A percentile compares a stretch with the other conserved stretches of the same genome.
Conservation (phyloP, 1,140 invertebrate genomes). For the Dinoponera quadriceps region DNA sequence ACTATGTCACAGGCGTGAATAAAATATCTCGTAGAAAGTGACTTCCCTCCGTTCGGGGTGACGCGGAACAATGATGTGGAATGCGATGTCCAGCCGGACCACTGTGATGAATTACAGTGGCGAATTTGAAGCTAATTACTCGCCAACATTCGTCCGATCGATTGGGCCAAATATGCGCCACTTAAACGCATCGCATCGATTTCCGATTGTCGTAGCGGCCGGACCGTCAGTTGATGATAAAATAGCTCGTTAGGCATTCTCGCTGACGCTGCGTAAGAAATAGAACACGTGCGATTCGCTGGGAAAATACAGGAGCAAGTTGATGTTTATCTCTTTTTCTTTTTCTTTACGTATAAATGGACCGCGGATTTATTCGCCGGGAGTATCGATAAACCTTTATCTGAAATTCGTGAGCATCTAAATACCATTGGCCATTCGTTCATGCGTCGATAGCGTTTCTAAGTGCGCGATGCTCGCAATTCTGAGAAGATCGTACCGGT, state of each 20-base stretch:
- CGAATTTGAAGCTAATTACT: slow-evolving; percentile 50
- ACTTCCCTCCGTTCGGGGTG: not conserved
- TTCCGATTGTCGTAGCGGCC: slow-evolving; percentile 12
- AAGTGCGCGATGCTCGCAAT: not conserved
- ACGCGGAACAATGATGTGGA: slow-evolving; percentile 3
- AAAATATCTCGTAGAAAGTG: slow-evolving; percentile 53
- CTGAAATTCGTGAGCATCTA: not conserved
- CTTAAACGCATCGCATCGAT: slow-evolving; percentile 44
- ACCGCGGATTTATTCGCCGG: not conserved
- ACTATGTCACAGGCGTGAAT: slow-evolving; percentile 55
- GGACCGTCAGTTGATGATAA: slow-evolving; percentile 1
- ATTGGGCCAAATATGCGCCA: slow-evolving; percentile 24
- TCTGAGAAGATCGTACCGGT: not conserved
- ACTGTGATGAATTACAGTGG: slow-evolving; percentile 27
- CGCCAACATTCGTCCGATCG: slow-evolving; percentile 40
- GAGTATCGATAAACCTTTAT: slow-evolving; percentile 2
- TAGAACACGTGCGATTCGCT: not conserved
- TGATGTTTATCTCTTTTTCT: too few relatives aligned
- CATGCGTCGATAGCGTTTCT: slow-evolving; percentile 2
- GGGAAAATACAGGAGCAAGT: too few relatives aligned
- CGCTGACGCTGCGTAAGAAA: not conserved
- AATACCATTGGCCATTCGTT: not conserved
- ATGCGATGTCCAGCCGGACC: not conserved
- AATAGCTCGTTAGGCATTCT: slow-evolving; percentile 19
- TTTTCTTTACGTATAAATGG: not conserved